Conservation (phyloP, 1,140 invertebrate genomes). For the Melanaphis sacchari region DNA sequence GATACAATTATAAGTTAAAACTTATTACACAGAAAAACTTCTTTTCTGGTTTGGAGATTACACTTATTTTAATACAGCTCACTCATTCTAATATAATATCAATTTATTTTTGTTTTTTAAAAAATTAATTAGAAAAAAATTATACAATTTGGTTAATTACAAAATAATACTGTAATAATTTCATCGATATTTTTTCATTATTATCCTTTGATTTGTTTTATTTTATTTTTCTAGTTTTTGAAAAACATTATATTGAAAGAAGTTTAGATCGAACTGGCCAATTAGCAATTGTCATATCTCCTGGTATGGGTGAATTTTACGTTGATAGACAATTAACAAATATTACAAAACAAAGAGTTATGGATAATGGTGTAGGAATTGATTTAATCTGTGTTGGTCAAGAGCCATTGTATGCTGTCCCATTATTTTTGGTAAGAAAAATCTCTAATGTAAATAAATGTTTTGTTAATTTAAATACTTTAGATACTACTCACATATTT, state of each 20-base stretch:
- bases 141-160: no score
- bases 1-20: no score
- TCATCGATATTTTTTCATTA: background rate
- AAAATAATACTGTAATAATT: background rate
- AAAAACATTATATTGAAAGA: conserved; percentile 96
- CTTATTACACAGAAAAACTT: background rate
- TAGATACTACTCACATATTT: no score
- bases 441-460: background rate
- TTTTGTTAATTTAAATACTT: no score
- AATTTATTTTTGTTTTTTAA: background rate
- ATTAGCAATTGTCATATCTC: conserved; percentile 95
- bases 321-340: conserved; percentile 96
- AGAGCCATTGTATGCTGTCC: conserved; percentile 97
- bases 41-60: background rate
- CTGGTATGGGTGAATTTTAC: conserved; percentile 96
- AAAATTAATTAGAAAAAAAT: background rate
- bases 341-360: conserved; percentile 97
- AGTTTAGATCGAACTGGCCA: conserved; percentile 98
- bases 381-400: conserved; percentile 98
- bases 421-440: conserved; percentile 79
- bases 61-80: background rate
- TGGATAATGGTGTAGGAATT: conserved; percentile 95
- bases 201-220: background rate
- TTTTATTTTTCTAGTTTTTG: conserved; percentile 81
- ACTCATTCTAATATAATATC: background rate